Evolutionary conservation across 2,888 invertebrate species (phyloP).

Genomic region (Cepaea hortensis): DNA sequence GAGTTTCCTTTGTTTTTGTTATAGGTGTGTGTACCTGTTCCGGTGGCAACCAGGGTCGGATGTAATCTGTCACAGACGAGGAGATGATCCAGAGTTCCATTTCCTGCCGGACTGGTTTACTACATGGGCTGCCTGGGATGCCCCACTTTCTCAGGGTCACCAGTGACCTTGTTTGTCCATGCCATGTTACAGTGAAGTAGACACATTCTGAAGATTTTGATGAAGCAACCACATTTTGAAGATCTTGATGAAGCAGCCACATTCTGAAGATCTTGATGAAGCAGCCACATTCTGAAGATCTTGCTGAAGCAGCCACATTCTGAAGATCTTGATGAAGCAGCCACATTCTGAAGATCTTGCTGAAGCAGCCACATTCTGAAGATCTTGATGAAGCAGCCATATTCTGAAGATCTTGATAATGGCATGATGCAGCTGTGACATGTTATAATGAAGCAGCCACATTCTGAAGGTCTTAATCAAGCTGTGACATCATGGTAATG

Average conservation of each 20-base stretch:
- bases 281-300: too few relatives aligned
- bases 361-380: too few relatives aligned
- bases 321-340: too few relatives aligned
- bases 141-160: background rate
- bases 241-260: background rate
- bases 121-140: conserved; percentile 50
- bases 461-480: too few relatives aligned
- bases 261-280: too few relatives aligned
- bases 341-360: too few relatives aligned
- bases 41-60: conserved; percentile 60
- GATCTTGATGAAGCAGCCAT: too few relatives aligned
- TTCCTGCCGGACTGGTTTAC: conserved; percentile 67
- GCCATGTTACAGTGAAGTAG: background rate
- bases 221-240: background rate
- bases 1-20: conserved; percentile 36
- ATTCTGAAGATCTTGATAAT: too few relatives aligned
- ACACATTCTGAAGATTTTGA: background rate
- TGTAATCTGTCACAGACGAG: conserved; percentile 53
- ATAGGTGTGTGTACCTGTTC: conserved; percentile 61
- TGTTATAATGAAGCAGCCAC: too few relatives aligned
- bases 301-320: too few relatives aligned
- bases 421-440: too few relatives aligned
- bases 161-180: background rate
- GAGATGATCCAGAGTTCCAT: conserved; percentile 53
- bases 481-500: too few relatives aligned